Percentiles rank a stretch among this genome's conserved stretches.
These are phyloP conservation scores for Pachyramphus minor DNA, from an alignment of 2,113 vertebrate species.

Conservation along the genomic window DNA sequence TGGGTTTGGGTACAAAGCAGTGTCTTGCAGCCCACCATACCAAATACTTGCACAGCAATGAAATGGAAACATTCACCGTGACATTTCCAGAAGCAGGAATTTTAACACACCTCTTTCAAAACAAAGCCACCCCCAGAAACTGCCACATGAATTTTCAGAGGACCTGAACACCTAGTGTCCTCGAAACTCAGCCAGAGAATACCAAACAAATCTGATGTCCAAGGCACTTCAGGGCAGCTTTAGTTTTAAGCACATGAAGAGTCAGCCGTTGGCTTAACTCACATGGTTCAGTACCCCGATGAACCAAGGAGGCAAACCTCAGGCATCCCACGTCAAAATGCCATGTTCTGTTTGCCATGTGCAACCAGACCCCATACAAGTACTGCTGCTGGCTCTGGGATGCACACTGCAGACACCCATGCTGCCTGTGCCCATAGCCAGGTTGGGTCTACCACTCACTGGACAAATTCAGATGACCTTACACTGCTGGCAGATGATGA, in stretches of 20 bases:
- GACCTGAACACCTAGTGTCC: neutral
- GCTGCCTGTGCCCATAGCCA: neutral
- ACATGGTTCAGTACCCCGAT: neutral
- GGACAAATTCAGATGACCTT: neutral
- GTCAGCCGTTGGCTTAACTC: neutral
- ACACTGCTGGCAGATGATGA: neutral
- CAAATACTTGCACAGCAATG: fast-evolving
- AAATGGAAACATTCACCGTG: fast-evolving
- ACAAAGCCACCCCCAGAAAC: neutral
- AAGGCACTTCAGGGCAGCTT: neutral
- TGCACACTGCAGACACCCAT: neutral
- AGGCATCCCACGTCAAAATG: fast-evolving
- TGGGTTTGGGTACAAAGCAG: neutral
- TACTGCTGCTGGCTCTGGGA: fast-evolving
- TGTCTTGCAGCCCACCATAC: neutral
- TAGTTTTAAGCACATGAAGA: neutral
- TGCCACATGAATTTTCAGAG: neutral
- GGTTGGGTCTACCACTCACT: fast-evolving
- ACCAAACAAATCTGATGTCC: neutral
- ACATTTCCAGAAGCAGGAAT: neutral
- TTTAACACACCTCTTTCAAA: neutral
- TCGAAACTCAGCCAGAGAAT: neutral
- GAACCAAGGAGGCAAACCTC: neutral
- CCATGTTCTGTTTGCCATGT: neutral
- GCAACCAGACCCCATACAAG: neutral